Conservation (phyloP, 2,888 invertebrate species). For the Metacarcinus magister region DNA sequence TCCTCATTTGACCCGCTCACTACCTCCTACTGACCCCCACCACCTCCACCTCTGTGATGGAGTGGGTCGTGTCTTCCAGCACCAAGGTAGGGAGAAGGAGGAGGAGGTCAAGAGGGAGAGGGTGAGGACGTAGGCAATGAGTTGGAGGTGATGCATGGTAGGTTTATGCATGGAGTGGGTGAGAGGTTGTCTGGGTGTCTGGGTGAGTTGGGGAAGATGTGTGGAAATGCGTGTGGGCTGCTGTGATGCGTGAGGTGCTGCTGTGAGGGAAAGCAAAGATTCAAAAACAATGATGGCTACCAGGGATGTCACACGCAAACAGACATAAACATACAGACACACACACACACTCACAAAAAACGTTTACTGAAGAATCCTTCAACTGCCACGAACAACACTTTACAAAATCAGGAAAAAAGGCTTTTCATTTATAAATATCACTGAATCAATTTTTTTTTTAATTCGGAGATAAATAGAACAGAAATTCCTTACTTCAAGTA, state of each 20-base stretch:
- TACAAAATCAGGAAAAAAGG: not conserved
- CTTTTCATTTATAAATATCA: not conserved
- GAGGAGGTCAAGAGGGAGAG: not conserved
- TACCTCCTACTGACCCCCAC: not conserved
- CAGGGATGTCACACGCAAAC: not conserved
- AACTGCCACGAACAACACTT: not conserved
- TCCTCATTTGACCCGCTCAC: slow-evolving; percentile 17
- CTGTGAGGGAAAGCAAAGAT: not conserved
- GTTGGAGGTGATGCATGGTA: slow-evolving; percentile 11
- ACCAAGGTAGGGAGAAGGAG: not conserved
- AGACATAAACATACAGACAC: not conserved
- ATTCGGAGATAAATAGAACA: not conserved
- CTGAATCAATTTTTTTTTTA: not conserved
- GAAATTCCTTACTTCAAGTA: not conserved
- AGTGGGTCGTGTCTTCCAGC: not conserved
- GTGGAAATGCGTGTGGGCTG: not conserved
- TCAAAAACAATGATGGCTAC: not conserved
- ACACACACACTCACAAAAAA: not conserved
- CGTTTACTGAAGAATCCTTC: too few species aligned
- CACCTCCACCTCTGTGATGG: not conserved
- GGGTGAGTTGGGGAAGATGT: not conserved
- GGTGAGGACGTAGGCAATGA: not conserved
- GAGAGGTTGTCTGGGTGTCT: not conserved
- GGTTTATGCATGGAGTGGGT: not conserved
- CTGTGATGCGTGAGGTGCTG: not conserved